Evolutionary conservation across 2,888 invertebrate genomes (phyloP), one percentile per base, ranked within the genome.

Genomic region (Caenorhabditis sulstoni): DNA sequence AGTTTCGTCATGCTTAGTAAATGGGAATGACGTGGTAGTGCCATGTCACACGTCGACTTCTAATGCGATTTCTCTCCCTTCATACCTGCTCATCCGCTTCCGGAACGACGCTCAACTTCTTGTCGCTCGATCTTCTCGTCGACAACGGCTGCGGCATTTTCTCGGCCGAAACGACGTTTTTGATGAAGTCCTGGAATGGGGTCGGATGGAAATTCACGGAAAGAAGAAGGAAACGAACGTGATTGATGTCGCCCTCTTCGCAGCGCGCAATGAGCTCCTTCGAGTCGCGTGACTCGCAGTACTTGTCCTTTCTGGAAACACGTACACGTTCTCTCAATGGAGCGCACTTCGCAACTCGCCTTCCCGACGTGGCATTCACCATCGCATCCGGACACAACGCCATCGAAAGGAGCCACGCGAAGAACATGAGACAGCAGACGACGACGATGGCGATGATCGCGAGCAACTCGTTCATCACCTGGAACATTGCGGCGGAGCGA

Each of bases 51-150:
- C 29, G 11, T 41, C 41, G 3, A 8, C 41, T 41, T 14, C 41
- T 41, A 41, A 41, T 41, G n/a, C 14, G 16, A 37, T 55, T 55
- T 7, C 35, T 22, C 49, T 37, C 0, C 1, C 14, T 2, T 12
- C 61, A 47, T 29, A 88, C 87, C 85, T 87, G 86, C 71, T 88
- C 88, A 75, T 88, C 88, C 18, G 83, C 85, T 73, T 88, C 88
- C 16, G 88, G 87, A n/a, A 88, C 88, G 23, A 88, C 87, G 53
- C 84, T 84, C 65, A 88, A 80, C 70, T 88, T 88, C 81, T 88
- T 88, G 68, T 87, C 87, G 61, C 81, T 79, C 20, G 81, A 65
- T 49, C 81, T 76, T 57, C 81, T 55, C 52, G 74, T 59, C 14
- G 62, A 68, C 35, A 73, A 23, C 39, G 73, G 73, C 22, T 73